Conservation (phyloP, 2,113 vertebrate genomes). For the Pheucticus melanocephalus region DNA sequence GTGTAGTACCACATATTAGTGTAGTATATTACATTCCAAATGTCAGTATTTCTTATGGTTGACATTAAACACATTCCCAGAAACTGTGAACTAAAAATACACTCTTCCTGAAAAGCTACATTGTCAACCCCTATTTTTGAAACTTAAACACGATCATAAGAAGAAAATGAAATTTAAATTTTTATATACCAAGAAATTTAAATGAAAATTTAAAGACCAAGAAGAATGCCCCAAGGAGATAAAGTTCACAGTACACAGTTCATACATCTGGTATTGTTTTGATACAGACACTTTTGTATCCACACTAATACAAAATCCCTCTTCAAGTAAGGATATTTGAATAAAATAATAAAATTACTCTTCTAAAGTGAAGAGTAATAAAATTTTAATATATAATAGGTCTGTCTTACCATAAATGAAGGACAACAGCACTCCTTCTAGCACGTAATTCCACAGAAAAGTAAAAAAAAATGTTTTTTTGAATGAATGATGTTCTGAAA, state of each 20-base stretch:
- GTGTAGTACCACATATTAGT: neutral
- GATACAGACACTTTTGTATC: neutral
- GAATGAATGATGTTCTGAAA: neutral
- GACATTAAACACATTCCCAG: neutral
- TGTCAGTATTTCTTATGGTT: neutral
- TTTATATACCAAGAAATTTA: neutral
- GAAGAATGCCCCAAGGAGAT: neutral
- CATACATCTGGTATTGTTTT: neutral
- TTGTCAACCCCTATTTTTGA: neutral
- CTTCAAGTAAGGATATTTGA: neutral
- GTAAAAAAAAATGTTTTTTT: neutral
- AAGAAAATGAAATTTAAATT: neutral
- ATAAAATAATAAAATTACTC: neutral
- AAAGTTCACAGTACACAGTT: neutral
- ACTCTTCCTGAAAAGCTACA: neutral
- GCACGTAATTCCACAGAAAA: neutral
- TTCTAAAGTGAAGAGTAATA: neutral
- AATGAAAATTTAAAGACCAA: neutral
- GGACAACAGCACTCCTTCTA: neutral
- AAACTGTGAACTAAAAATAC: neutral
- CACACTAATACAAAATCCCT: neutral
- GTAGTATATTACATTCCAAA: neutral
- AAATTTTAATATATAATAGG: neutral
- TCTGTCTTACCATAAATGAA: neutral
- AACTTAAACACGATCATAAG: neutral